Conservation (phyloP, 2,113 vertebrate species). For the Chloropsis cyanopogon region DNA sequence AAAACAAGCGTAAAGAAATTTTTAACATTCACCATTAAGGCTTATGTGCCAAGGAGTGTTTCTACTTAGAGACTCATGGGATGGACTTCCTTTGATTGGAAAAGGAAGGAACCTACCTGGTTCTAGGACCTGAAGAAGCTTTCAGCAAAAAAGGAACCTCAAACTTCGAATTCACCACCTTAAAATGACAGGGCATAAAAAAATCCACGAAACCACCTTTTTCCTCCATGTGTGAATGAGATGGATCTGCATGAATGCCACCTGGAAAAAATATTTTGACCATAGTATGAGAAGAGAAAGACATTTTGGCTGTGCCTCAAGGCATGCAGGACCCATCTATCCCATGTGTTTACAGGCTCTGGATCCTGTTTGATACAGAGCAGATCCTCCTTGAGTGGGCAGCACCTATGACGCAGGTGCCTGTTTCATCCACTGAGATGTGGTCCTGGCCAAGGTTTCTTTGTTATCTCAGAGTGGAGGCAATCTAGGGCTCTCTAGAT, state of each 20-base stretch:
- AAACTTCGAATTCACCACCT: background rate
- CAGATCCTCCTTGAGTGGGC: background rate
- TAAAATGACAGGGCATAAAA: background rate
- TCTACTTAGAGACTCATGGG: background rate
- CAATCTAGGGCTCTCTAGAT: background rate
- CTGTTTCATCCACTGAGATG: background rate
- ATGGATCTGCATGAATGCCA: background rate
- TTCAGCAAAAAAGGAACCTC: background rate
- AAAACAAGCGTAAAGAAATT: fast-evolving
- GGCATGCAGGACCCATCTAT: background rate
- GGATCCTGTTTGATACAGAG: background rate
- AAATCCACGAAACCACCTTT: background rate
- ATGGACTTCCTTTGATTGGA: background rate
- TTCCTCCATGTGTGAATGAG: background rate
- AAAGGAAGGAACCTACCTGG: background rate
- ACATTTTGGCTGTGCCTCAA: background rate
- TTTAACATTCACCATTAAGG: background rate
- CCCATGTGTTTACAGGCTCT: background rate
- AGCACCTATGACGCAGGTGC: fast-evolving
- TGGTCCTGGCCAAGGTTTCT: background rate
- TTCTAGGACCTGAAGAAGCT: background rate
- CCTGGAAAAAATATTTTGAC: background rate
- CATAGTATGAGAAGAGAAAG: background rate
- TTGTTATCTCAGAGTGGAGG: background rate
- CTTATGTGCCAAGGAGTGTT: background rate